A percentile compares a stretch with the other conserved stretches of the same genome.
phyloP scores from a whole-genome alignment of 1,140 invertebrate species.

The Caenorhabditis brenneri region DNA sequence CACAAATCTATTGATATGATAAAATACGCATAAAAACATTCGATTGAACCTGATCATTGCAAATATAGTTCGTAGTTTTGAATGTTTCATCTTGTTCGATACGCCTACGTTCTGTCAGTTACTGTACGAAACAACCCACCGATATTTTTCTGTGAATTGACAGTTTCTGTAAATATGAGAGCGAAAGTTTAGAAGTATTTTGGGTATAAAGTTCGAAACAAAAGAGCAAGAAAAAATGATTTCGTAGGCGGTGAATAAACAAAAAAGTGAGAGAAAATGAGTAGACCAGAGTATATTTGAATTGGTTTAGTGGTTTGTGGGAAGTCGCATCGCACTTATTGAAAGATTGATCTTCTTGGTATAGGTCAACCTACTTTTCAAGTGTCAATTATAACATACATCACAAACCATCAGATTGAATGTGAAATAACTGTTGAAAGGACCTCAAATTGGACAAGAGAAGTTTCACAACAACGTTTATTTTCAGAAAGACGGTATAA shows the following conservation, averaged over 20 bases:
- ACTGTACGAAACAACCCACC: no score
- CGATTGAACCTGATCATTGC: no score
- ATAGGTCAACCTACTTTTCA: background rate
- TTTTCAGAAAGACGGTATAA: constrained; percentile 5
- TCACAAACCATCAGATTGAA: background rate
- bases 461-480: background rate
- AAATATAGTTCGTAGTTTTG: no score
- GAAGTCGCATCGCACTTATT: background rate
- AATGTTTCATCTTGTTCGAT: no score
- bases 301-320: constrained; percentile 14
- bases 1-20: no score
- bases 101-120: no score
- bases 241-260: background rate
- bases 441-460: background rate
- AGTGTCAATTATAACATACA: background rate
- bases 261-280: background rate
- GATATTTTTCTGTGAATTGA: no score
- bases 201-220: constrained; percentile 2
- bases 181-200: background rate
- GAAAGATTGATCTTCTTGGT: background rate
- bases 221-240: background rate
- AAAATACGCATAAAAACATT: no score
- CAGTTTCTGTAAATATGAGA: background rate
- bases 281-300: background rate
- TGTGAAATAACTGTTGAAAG: background rate